Conservation (phyloP, 2,797 vertebrate genomes). For the Characodon lateralis region DNA sequence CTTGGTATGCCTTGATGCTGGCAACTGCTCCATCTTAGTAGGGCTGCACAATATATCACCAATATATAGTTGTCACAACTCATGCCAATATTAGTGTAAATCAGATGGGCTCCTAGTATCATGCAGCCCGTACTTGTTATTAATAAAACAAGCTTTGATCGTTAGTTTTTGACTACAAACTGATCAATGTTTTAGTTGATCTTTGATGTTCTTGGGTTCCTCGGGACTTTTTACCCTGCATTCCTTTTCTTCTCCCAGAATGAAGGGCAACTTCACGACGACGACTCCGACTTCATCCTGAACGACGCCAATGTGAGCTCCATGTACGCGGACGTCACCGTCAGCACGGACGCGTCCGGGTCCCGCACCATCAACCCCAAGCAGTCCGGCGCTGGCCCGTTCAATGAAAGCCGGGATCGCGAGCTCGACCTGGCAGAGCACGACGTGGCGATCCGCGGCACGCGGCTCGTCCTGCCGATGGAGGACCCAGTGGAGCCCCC, state of each 20-base stretch:
- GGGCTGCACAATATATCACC: too few species aligned
- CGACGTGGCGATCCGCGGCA: constrained; percentile 89
- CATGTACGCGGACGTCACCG: constrained; percentile 89
- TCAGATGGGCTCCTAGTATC: too few species aligned
- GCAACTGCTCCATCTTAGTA: too few species aligned
- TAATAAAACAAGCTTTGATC: too few species aligned
- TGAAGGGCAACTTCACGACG: constrained; percentile 88
- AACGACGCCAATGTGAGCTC: constrained; percentile 88
- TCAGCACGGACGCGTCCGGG: constrained; percentile 83
- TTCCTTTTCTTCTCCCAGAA: constrained; percentile 75
- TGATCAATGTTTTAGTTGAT: neutral
- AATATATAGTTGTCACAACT: too few species aligned
- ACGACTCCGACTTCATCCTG: constrained; percentile 92
- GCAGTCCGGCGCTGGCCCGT: constrained; percentile 56
- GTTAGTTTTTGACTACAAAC: too few species aligned
- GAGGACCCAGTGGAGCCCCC: constrained; percentile 86
- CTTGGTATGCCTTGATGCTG: too few species aligned
- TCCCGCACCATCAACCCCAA: constrained; percentile 73
- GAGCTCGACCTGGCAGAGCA: constrained; percentile 87
- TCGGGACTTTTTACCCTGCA: neutral
- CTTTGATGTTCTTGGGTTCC: neutral
- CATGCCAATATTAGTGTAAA: too few species aligned
- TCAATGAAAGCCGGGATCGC: constrained; percentile 84
- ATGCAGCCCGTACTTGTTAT: too few species aligned
- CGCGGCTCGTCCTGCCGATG: constrained; percentile 90